Conservation (phyloP, 2,888 invertebrate species). For the Amblyjoppa fuscipennis region DNA sequence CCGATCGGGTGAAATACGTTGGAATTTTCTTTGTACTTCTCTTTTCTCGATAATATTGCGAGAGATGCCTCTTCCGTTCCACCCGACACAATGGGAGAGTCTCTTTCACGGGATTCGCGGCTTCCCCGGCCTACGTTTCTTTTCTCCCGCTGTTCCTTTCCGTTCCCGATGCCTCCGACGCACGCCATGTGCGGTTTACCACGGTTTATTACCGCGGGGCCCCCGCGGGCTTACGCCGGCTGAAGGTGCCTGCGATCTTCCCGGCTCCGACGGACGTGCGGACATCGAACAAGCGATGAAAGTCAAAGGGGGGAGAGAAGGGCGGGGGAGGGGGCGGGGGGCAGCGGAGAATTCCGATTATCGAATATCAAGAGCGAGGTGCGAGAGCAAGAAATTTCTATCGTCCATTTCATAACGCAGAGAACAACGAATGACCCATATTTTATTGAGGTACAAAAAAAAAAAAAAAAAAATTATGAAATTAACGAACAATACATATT, state of each 20-base stretch:
- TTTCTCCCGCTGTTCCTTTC: conserved; percentile 44
- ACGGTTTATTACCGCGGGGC: conserved; percentile 23
- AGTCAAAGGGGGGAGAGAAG: conserved; percentile 9
- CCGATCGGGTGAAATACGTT: neutral
- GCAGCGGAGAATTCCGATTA: conserved; percentile 12
- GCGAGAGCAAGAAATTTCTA: neutral
- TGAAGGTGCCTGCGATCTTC: conserved; percentile 32
- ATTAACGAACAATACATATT: neutral
- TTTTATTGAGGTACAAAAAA: neutral
- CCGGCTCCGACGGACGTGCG: conserved; percentile 18
- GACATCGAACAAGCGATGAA: conserved; percentile 25
- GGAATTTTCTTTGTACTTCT: neutral
- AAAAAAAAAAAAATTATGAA: neutral
- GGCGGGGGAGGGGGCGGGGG: neutral
- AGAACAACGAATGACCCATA: conserved; percentile 1
- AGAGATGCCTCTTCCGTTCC: conserved; percentile 30
- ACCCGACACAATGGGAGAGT: conserved; percentile 30
- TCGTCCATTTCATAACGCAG: neutral
- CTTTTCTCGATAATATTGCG: conserved; percentile 3
- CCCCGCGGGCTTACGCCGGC: conserved; percentile 25
- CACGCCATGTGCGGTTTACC: conserved; percentile 52
- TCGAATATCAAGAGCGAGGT: conserved; percentile 27
- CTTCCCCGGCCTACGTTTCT: conserved; percentile 32
- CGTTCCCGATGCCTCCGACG: conserved; percentile 31
- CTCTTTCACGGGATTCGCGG: conserved; percentile 31